These are phyloP conservation scores for Aspiorhynchus laticeps DNA, from an alignment of 2,113 vertebrate species.

Conservation along the genomic window DNA sequence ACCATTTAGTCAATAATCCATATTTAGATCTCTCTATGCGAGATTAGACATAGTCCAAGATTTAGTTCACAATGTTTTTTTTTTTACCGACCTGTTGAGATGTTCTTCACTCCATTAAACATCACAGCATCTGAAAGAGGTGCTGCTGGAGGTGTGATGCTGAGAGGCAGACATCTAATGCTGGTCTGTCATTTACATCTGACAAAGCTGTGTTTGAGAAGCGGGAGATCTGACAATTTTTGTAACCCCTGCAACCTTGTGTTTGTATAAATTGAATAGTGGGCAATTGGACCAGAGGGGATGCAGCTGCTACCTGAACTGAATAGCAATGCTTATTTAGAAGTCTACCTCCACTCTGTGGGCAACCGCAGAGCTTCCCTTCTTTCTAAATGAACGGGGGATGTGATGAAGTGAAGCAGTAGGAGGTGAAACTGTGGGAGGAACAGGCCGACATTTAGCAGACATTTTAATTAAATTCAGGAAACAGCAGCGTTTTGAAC, in stretches of 20 bases:
- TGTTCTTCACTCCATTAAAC: conserved; percentile 24
- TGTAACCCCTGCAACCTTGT: conserved; percentile 19
- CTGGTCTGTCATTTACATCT: conserved; percentile 36
- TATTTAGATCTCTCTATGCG: background rate
- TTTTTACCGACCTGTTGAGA: background rate
- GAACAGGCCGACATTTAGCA: background rate
- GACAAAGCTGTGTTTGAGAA: conserved; percentile 39
- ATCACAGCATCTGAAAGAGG: background rate
- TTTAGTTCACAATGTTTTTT: background rate
- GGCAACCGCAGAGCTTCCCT: background rate
- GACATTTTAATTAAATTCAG: conserved; percentile 4
- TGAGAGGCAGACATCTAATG: background rate
- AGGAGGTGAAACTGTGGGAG: conserved; percentile 12
- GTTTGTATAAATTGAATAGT: conserved; percentile 32
- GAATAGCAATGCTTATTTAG: conserved; percentile 34
- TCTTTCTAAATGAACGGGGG: conserved; percentile 23
- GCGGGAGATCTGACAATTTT: conserved; percentile 36
- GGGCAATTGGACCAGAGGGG: background rate
- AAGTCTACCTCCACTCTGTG: conserved; percentile 16
- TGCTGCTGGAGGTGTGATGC: background rate
- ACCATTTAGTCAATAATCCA: background rate
- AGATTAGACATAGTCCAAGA: background rate
- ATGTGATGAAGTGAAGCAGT: conserved; percentile 1
- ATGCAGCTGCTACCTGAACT: conserved; percentile 4
- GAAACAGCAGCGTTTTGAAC: background rate